Evolutionary conservation across 2,113 vertebrate genomes (phyloP).

Genomic region (Heterotis niloticus): DNA sequence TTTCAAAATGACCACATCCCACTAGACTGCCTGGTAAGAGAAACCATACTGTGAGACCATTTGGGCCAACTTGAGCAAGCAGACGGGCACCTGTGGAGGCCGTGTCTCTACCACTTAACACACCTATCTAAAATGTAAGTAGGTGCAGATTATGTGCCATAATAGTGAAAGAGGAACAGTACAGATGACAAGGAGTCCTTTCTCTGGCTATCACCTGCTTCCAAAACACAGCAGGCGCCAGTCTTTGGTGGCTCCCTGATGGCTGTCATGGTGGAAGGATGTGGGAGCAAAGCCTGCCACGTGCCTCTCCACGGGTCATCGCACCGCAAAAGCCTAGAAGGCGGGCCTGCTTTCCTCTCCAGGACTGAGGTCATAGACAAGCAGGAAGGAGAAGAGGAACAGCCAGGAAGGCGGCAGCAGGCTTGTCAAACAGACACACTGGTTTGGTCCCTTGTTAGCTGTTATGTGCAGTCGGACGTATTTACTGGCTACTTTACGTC

Average conservation of each 20-base stretch:
- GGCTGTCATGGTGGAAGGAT: background rate
- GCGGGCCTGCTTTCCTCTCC: constrained; percentile 7
- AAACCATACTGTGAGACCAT: background rate
- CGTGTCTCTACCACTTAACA: background rate
- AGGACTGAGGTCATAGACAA: constrained; percentile 12
- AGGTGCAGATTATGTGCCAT: too few relatives aligned
- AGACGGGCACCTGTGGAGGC: background rate
- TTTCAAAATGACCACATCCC: too few relatives aligned
- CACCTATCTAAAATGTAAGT: background rate
- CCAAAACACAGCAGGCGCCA: background rate
- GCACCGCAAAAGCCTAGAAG: background rate
- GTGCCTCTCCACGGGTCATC: constrained; percentile 19
- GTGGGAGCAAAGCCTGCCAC: constrained; percentile 12
- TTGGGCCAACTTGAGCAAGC: background rate
- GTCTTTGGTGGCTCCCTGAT: background rate
- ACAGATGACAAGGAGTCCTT: background rate
- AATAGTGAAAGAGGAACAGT: background rate
- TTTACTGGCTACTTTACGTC: background rate
- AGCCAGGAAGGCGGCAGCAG: background rate
- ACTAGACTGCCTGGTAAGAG: too few relatives aligned
- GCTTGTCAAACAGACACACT: background rate
- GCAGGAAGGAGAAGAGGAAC: constrained; percentile 2
- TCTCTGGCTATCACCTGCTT: background rate
- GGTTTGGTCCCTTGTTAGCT: constrained; percentile 14
- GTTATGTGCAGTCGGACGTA: background rate